These are phyloP conservation scores for Hypothenemus hampei DNA, from an alignment of 1,140 invertebrate genomes.

Conservation along the genomic window DNA sequence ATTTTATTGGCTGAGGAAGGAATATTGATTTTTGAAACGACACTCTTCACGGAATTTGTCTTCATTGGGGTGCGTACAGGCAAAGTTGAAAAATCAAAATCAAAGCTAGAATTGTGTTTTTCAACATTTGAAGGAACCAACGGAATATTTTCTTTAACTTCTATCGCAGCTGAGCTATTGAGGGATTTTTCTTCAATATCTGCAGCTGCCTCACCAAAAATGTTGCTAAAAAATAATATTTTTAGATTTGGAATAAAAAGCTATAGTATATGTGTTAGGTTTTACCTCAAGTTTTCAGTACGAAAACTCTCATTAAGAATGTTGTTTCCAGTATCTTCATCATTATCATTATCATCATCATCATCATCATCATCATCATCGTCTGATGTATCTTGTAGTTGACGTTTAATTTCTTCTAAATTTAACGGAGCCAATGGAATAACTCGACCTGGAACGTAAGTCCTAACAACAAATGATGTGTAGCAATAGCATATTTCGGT, in stretches of 20 bases:
- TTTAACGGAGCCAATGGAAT: slow-evolving; percentile 17
- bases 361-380: neutral
- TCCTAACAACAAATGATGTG: too few species aligned
- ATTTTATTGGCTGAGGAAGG: too few species aligned
- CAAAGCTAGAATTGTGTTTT: slow-evolving; percentile 24
- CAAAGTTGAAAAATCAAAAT: slow-evolving; percentile 27
- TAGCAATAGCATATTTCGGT: too few species aligned
- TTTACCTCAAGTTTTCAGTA: neutral
- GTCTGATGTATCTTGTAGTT: slow-evolving; percentile 5
- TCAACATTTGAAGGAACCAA: neutral
- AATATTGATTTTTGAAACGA: too few species aligned
- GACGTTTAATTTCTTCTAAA: slow-evolving; percentile 14
- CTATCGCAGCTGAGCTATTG: too few species aligned
- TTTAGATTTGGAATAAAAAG: too few species aligned
- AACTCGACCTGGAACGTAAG: slow-evolving; percentile 11
- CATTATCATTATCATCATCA: neutral
- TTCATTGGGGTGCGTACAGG: slow-evolving; percentile 22
- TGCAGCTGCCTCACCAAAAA: too few species aligned
- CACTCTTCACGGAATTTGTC: too few species aligned
- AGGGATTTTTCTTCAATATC: too few species aligned
- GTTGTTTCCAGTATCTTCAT: neutral
- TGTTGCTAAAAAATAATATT: too few species aligned
- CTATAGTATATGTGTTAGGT: too few species aligned
- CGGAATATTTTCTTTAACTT: slow-evolving; percentile 9
- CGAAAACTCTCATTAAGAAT: slow-evolving; percentile 3